Base-by-base conservation (phyloP, 2,888 invertebrate species). In the Philereme transversata region DNA sequence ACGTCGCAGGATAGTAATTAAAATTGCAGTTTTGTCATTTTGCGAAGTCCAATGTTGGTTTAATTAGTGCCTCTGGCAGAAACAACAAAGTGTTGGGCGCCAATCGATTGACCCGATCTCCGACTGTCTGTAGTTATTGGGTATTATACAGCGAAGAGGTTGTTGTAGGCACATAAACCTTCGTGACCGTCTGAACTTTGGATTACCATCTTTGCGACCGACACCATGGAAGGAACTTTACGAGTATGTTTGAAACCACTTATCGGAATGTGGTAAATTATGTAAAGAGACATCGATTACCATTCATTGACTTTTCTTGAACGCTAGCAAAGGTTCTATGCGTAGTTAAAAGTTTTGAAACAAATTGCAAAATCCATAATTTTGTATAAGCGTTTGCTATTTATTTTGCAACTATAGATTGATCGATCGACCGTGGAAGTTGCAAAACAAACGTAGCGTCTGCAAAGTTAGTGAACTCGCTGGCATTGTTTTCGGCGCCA, bases 101-200 rank as follows among this genome's bases (percentile, higher is more conserved):
- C 75, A 84, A 89, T 90, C 89, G 68, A 64, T 67, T 84, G 88
- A 87, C 89, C 88, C 82, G 80, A 90, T 90, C 90, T 90, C 78
- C 40, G 68, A 64, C 60, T 75, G 76, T 71, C 73, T 70, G 72
- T 76, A 69, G 73, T 74, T 79, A 83, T 81, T 79, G 76, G 71
- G 69, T 71, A 79, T 78, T 79, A 76, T 80, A 75, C 77, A 76
- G 74, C 72, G 74, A 68, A 73, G 62, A 58, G 51, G 47, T 57
- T 9, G 43, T 51, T 50, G 52, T 57, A 22, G 22, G 22, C 22
- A 47, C 22, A 53, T 72, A 22, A 22, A 62, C 67, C 70, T 69
- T 72, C 65, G 60, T 64, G 71, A 70, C 64, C 65, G 69, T 70
- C 62, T 74, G 70, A 72, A 72, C 68, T 68, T 69, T 67, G 67